Evolutionary conservation across 2,888 invertebrate species (phyloP).

Genomic region (Polietes domitor): DNA sequence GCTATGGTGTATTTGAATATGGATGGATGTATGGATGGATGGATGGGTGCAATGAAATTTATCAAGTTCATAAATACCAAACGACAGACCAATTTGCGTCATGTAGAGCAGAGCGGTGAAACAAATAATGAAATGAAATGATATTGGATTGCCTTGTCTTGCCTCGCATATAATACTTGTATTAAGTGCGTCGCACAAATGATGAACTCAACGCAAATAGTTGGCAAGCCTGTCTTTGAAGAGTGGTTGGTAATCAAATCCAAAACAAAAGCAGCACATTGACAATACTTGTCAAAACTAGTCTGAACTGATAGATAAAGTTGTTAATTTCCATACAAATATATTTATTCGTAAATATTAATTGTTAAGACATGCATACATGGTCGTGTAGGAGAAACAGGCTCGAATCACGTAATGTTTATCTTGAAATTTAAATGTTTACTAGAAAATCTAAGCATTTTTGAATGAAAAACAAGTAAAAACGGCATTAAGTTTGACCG

Average conservation of each 20-base stretch:
- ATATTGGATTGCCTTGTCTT: neutral
- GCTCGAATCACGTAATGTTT: too few relatives aligned
- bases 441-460: too few relatives aligned
- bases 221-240: too few relatives aligned
- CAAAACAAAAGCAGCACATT: too few relatives aligned
- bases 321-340: neutral
- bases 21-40: neutral
- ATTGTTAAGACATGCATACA: too few relatives aligned
- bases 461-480: too few relatives aligned
- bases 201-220: too few relatives aligned
- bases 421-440: too few relatives aligned
- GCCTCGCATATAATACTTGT: neutral
- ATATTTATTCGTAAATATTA: neutral
- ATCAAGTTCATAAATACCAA: conserved; percentile 49
- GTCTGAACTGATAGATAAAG: neutral
- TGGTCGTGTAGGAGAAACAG: too few relatives aligned
- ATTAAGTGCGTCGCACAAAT: neutral
- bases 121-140: neutral
- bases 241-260: too few relatives aligned
- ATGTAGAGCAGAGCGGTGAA: neutral
- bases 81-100: conserved; percentile 33
- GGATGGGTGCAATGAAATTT: conserved; percentile 55
- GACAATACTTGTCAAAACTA: neutral
- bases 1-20: too few relatives aligned
- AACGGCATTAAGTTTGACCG: too few relatives aligned